phyloP scores from a whole-genome alignment of 2,888 invertebrate species.

The Cephonodes hylas region DNA sequence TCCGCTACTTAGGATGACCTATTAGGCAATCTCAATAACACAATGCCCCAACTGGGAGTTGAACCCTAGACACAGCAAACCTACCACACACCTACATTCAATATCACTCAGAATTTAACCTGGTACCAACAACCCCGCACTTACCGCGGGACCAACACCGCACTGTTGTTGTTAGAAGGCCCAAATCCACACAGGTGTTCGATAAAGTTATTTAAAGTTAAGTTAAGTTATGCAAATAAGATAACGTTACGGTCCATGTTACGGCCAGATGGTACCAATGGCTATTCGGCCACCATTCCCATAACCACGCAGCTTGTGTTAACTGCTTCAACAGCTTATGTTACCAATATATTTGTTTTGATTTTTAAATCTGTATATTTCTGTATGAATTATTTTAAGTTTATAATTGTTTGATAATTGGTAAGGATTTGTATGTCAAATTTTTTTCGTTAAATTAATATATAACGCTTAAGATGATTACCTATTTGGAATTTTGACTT shows the following conservation, averaged over 20 bases:
- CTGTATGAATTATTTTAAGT: too few species aligned
- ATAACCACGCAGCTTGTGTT: not conserved
- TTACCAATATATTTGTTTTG: not conserved
- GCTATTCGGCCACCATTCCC: not conserved
- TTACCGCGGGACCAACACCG: not conserved
- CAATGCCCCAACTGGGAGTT: too few species aligned
- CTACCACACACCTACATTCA: too few species aligned
- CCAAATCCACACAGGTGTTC: not conserved
- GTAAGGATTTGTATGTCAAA: too few species aligned
- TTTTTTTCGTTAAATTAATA: too few species aligned
- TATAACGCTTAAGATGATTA: too few species aligned
- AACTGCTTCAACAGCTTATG: not conserved
- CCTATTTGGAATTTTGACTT: too few species aligned
- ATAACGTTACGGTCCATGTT: not conserved
- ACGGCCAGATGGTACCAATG: not conserved
- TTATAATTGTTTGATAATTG: too few species aligned
- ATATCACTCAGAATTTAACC: not conserved
- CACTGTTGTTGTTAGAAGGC: not conserved
- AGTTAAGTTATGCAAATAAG: not conserved
- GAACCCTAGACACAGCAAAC: too few species aligned
- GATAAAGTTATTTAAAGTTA: not conserved
- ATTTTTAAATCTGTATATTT: too few species aligned
- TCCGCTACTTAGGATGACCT: not conserved
- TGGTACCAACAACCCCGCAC: not conserved
- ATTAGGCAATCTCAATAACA: too few species aligned